phyloP scores from a whole-genome alignment of 2,797 vertebrate genomes.

The Neostethus bicornis region DNA sequence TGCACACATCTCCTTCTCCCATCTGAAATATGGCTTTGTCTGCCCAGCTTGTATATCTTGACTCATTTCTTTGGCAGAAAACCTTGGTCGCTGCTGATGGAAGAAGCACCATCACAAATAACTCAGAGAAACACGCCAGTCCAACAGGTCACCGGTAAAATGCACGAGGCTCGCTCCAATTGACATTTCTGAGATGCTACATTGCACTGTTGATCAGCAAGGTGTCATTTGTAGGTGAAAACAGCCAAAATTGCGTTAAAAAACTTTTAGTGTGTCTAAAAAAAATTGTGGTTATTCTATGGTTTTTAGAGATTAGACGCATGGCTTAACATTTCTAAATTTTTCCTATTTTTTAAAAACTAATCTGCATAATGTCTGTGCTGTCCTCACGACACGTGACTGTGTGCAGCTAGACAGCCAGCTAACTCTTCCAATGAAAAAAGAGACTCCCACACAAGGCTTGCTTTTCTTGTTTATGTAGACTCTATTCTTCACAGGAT shows the following conservation, averaged over 20 bases:
- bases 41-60: conserved; percentile 63
- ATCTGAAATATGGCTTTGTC: conserved; percentile 70
- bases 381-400: too few species aligned
- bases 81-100: conserved; percentile 70
- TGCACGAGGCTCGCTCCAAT: conserved; percentile 29
- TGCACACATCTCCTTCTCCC: conserved; percentile 33
- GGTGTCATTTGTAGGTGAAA: conserved; percentile 13
- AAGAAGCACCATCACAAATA: conserved; percentile 60
- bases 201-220: conserved; percentile 31
- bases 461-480: too few species aligned
- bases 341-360: too few species aligned
- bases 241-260: conserved; percentile 17
- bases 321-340: too few species aligned
- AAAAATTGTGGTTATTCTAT: too few species aligned
- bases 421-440: too few species aligned
- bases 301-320: too few species aligned
- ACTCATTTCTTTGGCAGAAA: conserved; percentile 60
- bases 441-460: too few species aligned
- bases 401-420: too few species aligned
- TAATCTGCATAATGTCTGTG: too few species aligned
- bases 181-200: conserved; percentile 28
- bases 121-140: conserved; percentile 38
- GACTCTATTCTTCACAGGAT: too few species aligned
- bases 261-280: too few species aligned
- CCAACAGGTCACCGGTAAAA: conserved; percentile 54